These are phyloP conservation scores for Nephrotoma flavescens DNA, from an alignment of 2,888 invertebrate species.

Conservation along the genomic window DNA sequence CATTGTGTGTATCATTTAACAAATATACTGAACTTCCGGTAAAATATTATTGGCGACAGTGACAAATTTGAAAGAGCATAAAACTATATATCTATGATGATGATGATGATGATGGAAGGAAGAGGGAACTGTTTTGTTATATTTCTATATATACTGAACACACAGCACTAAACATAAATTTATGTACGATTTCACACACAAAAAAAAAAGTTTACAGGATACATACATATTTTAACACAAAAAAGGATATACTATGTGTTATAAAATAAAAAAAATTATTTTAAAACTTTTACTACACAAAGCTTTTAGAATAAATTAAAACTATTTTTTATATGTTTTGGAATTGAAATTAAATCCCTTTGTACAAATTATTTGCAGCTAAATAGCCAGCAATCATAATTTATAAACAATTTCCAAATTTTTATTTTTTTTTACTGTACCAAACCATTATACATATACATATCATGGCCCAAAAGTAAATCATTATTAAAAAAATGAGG, in stretches of 20 bases:
- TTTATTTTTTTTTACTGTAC: neutral
- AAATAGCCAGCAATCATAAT: neutral
- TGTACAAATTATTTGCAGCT: neutral
- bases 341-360: neutral
- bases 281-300: neutral
- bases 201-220: neutral
- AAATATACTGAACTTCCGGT: conserved; percentile 1
- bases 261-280: neutral
- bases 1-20: neutral
- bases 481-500: neutral
- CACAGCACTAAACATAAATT: too few species aligned
- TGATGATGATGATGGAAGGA: neutral
- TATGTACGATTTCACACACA: neutral
- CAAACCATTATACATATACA: neutral
- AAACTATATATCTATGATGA: neutral
- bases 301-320: neutral
- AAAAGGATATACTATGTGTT: neutral
- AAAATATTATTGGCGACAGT: neutral
- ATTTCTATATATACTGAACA: too few species aligned
- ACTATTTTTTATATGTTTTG: neutral
- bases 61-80: neutral
- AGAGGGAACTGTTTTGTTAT: too few species aligned
- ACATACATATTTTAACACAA: neutral
- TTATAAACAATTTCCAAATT: neutral
- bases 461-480: neutral